A percentile compares a stretch with the other conserved stretches of the same genome.
Conservation (phyloP, 2,888 invertebrate species). For the Cephus rjabovi region DNA sequence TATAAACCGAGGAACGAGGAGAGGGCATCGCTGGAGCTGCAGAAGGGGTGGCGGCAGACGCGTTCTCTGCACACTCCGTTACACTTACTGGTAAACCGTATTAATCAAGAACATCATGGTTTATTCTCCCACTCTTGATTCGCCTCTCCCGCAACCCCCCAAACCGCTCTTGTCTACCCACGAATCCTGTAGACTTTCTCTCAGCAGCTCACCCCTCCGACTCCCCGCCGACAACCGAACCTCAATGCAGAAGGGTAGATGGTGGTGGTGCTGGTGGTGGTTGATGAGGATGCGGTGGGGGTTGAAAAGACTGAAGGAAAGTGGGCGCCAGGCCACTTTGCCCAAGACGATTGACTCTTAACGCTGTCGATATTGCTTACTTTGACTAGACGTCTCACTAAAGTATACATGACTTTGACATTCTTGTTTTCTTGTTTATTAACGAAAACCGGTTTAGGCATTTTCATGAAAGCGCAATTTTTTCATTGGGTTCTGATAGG, state of each 20-base stretch:
- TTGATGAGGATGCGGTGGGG: background rate
- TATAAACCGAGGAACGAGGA: conserved; percentile 26
- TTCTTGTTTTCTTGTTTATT: background rate
- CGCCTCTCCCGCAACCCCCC: conserved; percentile 24
- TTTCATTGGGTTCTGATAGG: too few species aligned
- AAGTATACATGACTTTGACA: background rate
- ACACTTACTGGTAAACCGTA: conserved; percentile 68
- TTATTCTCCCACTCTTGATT: conserved; percentile 55
- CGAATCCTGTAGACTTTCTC: conserved; percentile 16
- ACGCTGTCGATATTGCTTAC: conserved; percentile 40
- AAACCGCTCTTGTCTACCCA: conserved; percentile 14
- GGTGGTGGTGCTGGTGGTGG: conserved; percentile 21
- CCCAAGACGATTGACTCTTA: conserved; percentile 55
- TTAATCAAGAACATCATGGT: conserved; percentile 67
- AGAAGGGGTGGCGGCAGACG: conserved; percentile 36
- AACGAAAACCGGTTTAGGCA: background rate
- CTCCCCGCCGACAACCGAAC: conserved; percentile 3
- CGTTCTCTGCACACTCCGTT: conserved; percentile 65
- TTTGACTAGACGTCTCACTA: background rate
- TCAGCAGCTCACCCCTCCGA: conserved; percentile 24
- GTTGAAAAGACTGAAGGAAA: conserved; percentile 33
- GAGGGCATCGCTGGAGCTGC: conserved; percentile 23
- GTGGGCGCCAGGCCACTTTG: conserved; percentile 61
- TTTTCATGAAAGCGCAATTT: too few species aligned
- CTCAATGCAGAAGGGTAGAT: conserved; percentile 12